Base-by-base conservation (phyloP, 2,888 invertebrate species). In the Stenolophus ochropezus region DNA sequence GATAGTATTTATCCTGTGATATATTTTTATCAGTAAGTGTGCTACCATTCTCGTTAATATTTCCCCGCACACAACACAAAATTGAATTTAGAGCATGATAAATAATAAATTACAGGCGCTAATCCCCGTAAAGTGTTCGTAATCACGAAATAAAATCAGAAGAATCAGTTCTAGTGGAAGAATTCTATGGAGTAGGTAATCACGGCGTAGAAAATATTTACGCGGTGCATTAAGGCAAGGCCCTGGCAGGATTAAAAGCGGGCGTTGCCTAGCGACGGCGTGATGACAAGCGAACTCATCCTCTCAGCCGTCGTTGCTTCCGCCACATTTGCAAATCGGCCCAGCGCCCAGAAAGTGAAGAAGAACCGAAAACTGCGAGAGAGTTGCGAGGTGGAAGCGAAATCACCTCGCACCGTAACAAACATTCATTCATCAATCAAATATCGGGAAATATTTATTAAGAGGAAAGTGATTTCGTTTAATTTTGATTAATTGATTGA, bases 241-340 rank as follows among this genome's bases (percentile, higher is more conserved):
- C 33, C 69, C 69, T 69, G 5, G 8, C 18, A 11, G 69, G 73
- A 73, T 73, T 73, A 73, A 49, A 47, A 49, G 73, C 23, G 33
- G 8, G n/a, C 14, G 73, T 73, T 73, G 21, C 73, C 25, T 73
- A 6, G 73, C 25, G 6, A 73, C 73, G 21, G 20, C 23, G 21
- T 73, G 73, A 49, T 51, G 73, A 73, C 73, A 73, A 71, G 73
- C 49, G 71, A 73, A 21, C 23, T 73, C 73, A 49, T 49, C 47
- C 73, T 73, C 73, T 73, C 49, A 23, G 21, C 33, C 33, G 20
- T 11, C 49, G 14, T 11, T 21, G 16, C 23, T 73, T 16, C 47
- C 73, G 73, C 51, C 47, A 51, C 49, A 47, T 73, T 73, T 73
- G 69, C 73, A 49, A 73, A 69, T 69, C 69, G 20, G 23, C 8